These are phyloP conservation scores for Petrocephalus schoutedeni DNA, from an alignment of 2,797 vertebrate species.

Conservation along the genomic window DNA sequence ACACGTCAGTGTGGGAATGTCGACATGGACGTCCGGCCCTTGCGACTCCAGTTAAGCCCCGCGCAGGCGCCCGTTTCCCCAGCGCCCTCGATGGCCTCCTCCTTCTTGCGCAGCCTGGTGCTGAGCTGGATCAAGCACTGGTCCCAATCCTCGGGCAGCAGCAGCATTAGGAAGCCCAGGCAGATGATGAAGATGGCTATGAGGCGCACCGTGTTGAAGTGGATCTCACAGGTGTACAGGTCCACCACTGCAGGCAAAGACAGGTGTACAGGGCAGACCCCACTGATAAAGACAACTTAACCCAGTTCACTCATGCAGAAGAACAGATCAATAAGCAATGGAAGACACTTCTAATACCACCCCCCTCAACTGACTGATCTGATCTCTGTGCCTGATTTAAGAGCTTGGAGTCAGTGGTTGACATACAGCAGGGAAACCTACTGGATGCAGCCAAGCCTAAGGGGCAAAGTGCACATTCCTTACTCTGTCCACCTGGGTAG, in stretches of 20 bases:
- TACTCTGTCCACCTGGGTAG: neutral
- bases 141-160: constrained; percentile 94
- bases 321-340: neutral
- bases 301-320: neutral
- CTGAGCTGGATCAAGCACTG: constrained; percentile 83
- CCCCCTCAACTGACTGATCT: neutral
- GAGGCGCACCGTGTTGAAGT: constrained; percentile 90
- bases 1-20: constrained; percentile 75
- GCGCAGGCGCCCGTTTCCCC: constrained; percentile 61
- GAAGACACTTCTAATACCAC: neutral
- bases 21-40: constrained; percentile 78
- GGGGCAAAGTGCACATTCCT: neutral
- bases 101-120: constrained; percentile 82
- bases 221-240: constrained; percentile 84
- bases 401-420: neutral
- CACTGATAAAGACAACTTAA: neutral
- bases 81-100: constrained; percentile 69
- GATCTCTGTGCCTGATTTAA: neutral
- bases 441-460: neutral
- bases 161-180: constrained; percentile 90
- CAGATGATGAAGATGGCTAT: constrained; percentile 91
- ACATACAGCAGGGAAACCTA: neutral
- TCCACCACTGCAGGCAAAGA: constrained; percentile 76
- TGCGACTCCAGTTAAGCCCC: constrained; percentile 74
- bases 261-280: neutral